Percentiles rank a stretch among this genome's conserved stretches.
phyloP scores from a whole-genome alignment of 2,797 vertebrate genomes.

The Miichthys miiuy region DNA sequence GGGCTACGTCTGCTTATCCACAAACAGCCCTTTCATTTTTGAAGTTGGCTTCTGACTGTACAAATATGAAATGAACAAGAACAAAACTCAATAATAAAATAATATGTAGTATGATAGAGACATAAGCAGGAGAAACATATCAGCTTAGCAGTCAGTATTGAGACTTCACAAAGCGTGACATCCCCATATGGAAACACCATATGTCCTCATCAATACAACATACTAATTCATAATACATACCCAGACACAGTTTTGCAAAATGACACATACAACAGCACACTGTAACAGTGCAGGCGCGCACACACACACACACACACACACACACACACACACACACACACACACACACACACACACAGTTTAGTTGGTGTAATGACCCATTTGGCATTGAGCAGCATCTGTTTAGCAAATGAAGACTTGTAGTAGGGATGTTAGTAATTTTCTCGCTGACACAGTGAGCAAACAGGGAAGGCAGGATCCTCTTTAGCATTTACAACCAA shows the following conservation, averaged over 20 bases:
- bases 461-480: slow-evolving; percentile 51
- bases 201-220: slow-evolving; percentile 82
- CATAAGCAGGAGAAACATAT: slow-evolving; percentile 18
- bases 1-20: neutral
- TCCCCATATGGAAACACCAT: slow-evolving; percentile 80
- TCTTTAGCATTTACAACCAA: slow-evolving; percentile 62
- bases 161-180: slow-evolving; percentile 65
- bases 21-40: neutral
- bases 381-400: slow-evolving; percentile 81
- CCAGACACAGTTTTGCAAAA: slow-evolving; percentile 55
- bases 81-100: slow-evolving; percentile 8
- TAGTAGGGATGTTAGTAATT: slow-evolving; percentile 66
- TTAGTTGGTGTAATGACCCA: slow-evolving; percentile 80
- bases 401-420: slow-evolving; percentile 75
- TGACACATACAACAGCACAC: slow-evolving; percentile 32
- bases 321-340: slow-evolving; percentile 6
- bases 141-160: slow-evolving; percentile 32
- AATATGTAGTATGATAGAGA: neutral
- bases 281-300: slow-evolving; percentile 16
- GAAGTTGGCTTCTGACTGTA: neutral
- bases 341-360: slow-evolving; percentile 46
- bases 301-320: slow-evolving; percentile 2
- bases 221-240: slow-evolving; percentile 78
- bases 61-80: slow-evolving; percentile 9
- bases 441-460: slow-evolving; percentile 66